A percentile compares a stretch with the other conserved stretches of the same genome.
Evolutionary conservation across 2,113 vertebrate genomes (phyloP).

Genomic region (Sebastes schlegelii): DNA sequence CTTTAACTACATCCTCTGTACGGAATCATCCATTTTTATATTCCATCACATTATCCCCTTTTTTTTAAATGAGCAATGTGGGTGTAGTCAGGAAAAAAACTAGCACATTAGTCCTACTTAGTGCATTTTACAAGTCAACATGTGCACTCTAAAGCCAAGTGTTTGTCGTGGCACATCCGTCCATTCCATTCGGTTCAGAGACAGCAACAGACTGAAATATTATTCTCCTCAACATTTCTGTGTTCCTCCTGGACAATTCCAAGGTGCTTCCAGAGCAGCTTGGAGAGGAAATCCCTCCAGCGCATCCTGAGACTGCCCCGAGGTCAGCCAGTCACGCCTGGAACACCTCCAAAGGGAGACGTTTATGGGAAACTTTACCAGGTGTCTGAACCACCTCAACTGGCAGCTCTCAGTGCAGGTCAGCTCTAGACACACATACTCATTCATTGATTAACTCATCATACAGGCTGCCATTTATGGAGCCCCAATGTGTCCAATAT

Average conservation of each 20-base stretch:
- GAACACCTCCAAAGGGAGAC: conserved; percentile 7
- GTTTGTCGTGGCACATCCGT: background rate
- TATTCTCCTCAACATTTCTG: background rate
- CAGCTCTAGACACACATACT: background rate
- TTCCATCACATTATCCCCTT: background rate
- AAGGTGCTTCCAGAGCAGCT: background rate
- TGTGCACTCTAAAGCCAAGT: background rate
- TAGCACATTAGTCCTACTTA: background rate
- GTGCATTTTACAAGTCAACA: background rate
- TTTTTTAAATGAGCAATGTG: background rate
- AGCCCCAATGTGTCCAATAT: background rate
- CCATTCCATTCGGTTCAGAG: background rate
- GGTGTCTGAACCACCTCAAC: background rate
- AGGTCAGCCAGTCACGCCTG: conserved; percentile 10
- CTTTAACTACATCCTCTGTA: background rate
- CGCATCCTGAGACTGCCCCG: background rate
- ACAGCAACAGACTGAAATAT: background rate
- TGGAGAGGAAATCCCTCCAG: conserved; percentile 1
- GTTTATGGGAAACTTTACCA: background rate
- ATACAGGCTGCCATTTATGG: background rate
- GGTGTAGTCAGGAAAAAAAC: background rate
- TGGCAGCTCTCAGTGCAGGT: background rate
- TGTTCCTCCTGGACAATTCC: background rate
- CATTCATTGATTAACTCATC: background rate
- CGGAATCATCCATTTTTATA: background rate